Conservation (phyloP, 2,113 vertebrate genomes). For the Ranitomeya variabilis region DNA sequence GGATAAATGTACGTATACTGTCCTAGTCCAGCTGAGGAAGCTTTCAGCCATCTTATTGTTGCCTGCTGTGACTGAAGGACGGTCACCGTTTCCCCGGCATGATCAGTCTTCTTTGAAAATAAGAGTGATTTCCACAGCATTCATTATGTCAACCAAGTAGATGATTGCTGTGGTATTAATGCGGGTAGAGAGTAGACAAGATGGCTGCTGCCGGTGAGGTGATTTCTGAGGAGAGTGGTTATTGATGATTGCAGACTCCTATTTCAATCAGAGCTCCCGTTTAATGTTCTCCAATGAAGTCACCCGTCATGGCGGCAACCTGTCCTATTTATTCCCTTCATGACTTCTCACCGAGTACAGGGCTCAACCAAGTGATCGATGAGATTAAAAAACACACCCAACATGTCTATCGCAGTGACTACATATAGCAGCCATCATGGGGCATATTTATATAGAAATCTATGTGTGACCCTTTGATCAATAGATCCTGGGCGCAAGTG, state of each 20-base stretch:
- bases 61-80: not conserved
- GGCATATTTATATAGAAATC: no score
- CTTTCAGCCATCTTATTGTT: conserved; percentile 5
- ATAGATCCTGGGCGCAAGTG: no score
- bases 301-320: not conserved
- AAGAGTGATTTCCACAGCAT: conserved; percentile 3
- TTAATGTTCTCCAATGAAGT: not conserved
- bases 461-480: no score
- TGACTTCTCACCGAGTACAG: not conserved
- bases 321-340: no score
- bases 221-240: not conserved
- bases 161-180: not conserved
- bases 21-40: not conserved
- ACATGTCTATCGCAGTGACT: no score
- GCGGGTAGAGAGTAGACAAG: not conserved
- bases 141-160: conserved; percentile 32
- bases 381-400: no score
- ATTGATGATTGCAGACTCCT: conserved; percentile 19
- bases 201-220: not conserved
- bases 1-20: not conserved
- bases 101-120: conserved; percentile 18
- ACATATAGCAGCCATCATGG: no score
- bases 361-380: no score
- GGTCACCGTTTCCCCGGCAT: not conserved
- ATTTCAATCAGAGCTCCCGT: not conserved